Evolutionary conservation across 2,797 vertebrate genomes (phyloP).

Genomic region (Parotocinclus haroldoi): DNA sequence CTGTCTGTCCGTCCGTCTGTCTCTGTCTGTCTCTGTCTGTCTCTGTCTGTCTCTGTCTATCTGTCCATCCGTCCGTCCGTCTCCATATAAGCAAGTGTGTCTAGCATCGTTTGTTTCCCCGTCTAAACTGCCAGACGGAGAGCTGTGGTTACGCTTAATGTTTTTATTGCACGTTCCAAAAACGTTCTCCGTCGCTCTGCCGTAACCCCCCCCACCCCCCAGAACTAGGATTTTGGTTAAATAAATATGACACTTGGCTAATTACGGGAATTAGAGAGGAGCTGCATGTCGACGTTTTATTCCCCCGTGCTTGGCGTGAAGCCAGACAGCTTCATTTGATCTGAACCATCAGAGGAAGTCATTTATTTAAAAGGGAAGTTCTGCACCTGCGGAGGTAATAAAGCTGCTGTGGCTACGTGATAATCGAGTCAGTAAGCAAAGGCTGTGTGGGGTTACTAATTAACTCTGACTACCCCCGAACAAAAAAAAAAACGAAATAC

Average conservation of each 20-base stretch:
- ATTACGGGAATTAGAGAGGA: conserved; percentile 15
- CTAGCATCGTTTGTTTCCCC: no score
- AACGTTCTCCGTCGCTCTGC: no score
- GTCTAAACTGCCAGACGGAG: no score
- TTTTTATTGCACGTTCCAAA: no score
- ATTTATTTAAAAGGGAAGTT: neutral
- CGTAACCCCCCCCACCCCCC: no score
- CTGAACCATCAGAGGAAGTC: no score
- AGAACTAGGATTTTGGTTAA: neutral
- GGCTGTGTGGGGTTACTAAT: no score
- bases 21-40: neutral
- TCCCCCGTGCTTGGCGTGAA: neutral
- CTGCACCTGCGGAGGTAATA: neutral
- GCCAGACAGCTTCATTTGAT: neutral
- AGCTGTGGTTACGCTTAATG: neutral
- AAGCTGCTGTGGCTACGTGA: no score
- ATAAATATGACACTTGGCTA: conserved; percentile 7
- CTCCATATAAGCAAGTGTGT: neutral
- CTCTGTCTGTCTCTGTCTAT: neutral
- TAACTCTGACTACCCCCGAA: no score
- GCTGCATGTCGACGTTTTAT: neutral
- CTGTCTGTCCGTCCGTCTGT: neutral
- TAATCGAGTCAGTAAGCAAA: neutral
- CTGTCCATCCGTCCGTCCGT: neutral
- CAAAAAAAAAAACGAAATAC: no score